phyloP scores from a whole-genome alignment of 2,113 vertebrate species.

The Leiothrix lutea region DNA sequence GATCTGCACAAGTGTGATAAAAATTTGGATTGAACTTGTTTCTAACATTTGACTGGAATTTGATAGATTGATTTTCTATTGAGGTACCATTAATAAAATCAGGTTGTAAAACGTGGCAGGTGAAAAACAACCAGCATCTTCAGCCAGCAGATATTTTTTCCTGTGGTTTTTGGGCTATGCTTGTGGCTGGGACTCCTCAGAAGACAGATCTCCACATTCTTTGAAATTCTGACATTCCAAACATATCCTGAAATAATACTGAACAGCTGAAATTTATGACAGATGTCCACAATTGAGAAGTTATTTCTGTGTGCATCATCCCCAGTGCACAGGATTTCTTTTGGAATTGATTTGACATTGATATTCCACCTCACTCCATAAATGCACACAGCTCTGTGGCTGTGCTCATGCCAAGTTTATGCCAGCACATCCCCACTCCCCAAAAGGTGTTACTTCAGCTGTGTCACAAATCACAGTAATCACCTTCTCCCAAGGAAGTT shows the following conservation, averaged over 20 bases:
- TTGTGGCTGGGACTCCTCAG: neutral
- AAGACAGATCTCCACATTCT: neutral
- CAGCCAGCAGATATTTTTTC: neutral
- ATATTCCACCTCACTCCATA: neutral
- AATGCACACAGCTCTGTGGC: neutral
- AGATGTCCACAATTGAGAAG: neutral
- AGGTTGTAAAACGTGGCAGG: neutral
- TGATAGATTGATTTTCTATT: neutral
- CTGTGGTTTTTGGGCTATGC: neutral
- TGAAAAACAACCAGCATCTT: neutral
- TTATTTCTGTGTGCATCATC: conserved; percentile 1
- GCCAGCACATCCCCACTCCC: neutral
- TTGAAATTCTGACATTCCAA: neutral
- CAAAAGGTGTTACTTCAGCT: neutral
- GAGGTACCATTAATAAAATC: neutral
- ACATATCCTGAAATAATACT: neutral
- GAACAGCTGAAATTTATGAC: neutral
- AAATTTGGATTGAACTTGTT: neutral
- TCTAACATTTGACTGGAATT: neutral
- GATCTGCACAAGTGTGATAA: neutral
- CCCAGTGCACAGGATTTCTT: neutral
- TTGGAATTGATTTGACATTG: neutral
- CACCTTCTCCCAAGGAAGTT: neutral
- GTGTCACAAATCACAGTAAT: neutral
- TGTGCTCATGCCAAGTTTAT: neutral